These are phyloP conservation scores for Cinclus cinclus DNA, from an alignment of 2,113 vertebrate species.

Conservation along the genomic window DNA sequence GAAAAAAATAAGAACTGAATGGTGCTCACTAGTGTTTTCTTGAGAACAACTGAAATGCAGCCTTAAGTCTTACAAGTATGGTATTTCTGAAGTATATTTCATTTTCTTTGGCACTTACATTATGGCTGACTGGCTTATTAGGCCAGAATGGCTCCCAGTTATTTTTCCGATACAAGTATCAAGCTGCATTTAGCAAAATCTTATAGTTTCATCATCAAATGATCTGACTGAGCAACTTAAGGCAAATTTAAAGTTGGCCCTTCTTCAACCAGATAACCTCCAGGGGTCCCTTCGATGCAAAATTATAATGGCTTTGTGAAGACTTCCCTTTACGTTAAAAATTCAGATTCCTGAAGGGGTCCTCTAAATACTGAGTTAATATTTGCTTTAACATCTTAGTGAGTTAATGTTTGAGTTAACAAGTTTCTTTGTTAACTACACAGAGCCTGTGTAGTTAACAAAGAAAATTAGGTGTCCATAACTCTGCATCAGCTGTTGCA, in stretches of 20 bases:
- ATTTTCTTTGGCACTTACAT: not conserved
- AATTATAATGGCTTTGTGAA: not conserved
- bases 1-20: not conserved
- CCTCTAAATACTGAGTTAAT: not conserved
- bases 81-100: not conserved
- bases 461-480: not conserved
- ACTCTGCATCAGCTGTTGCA: not conserved
- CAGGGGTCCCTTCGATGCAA: not conserved
- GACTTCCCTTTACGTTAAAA: not conserved
- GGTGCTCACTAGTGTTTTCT: not conserved
- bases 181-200: not conserved
- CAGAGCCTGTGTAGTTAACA: not conserved
- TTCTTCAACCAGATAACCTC: not conserved
- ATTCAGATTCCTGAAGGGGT: not conserved
- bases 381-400: not conserved
- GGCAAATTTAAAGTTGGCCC: not conserved
- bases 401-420: not conserved
- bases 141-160: not conserved
- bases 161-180: not conserved
- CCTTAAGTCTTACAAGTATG: not conserved
- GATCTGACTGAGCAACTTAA: not conserved
- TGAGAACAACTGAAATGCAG: not conserved
- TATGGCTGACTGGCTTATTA: not conserved
- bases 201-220: not conserved
- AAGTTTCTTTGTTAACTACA: no score